Evolutionary conservation across 2,113 vertebrate species (phyloP).

Genomic region (Marmota monax): DNA sequence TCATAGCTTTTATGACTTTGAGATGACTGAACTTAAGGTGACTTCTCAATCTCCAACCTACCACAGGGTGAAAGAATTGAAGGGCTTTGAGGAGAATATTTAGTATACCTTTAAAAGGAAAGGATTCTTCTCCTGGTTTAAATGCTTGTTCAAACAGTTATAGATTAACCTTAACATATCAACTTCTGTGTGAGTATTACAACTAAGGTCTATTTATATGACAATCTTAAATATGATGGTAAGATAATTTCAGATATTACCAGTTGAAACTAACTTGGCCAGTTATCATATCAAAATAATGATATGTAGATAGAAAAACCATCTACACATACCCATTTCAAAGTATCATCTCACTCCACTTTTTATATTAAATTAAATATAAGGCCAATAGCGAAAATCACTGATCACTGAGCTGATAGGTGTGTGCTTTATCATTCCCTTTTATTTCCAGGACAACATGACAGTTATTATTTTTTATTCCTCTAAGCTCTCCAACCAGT

Average conservation of each 20-base stretch:
- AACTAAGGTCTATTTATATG: constrained; percentile 63
- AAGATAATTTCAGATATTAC: constrained; percentile 54
- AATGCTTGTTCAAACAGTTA: constrained; percentile 60
- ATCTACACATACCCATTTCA: constrained; percentile 40
- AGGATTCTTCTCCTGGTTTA: constrained; percentile 23
- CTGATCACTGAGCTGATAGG: constrained; percentile 60
- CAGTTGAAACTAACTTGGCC: constrained; percentile 65
- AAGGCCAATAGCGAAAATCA: constrained; percentile 56
- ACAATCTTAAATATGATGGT: constrained; percentile 52
- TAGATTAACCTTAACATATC: constrained; percentile 73
- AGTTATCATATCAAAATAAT: constrained; percentile 75
- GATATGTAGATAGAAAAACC: constrained; percentile 2
- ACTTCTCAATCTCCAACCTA: constrained; percentile 4
- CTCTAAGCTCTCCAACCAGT: constrained; percentile 65
- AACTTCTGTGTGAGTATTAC: constrained; percentile 32
- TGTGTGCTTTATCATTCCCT: constrained; percentile 66
- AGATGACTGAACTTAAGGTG: constrained; percentile 19
- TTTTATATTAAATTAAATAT: constrained; percentile 74
- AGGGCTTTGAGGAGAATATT: not conserved
- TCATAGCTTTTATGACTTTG: constrained; percentile 8
- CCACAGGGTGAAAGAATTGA: not conserved
- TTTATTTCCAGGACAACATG: constrained; percentile 59
- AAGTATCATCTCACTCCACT: constrained; percentile 60
- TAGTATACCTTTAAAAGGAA: constrained; percentile 45
- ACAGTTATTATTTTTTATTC: constrained; percentile 74